Base-by-base conservation (phyloP, 2,888 invertebrate genomes). In the Saturnia pavonia region DNA sequence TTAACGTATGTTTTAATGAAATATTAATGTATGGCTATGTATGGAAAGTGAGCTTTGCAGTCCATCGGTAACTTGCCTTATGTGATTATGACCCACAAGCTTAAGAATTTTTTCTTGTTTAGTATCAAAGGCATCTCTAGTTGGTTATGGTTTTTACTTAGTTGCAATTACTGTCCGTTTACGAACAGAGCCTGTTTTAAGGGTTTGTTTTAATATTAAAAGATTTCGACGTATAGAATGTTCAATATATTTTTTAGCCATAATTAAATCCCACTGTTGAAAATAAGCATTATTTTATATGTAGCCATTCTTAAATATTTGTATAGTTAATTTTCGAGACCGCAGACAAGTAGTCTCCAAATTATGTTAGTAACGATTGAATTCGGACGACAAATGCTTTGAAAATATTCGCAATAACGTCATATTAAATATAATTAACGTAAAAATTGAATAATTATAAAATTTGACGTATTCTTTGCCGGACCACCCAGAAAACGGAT, bases 1-100 rank as follows among this genome's bases (percentile, higher is more conserved):
- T 74, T 76, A 81, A 82, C 81, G 79, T 80, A 75, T 83, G 84
- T 84, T 82, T 84, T 83, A 82, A 86, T 86, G 83, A 80, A 87
- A 86, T 88, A 88, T 86, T 86, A 85, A 89, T 89, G 83, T 74
- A 70, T 70, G 65, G 16, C 85, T 85, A 72, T 84, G 81, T 84
- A 81, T 72, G 84, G 84, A 63, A 73, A 74, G 76, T 76, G 73
- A 76, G 76, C 78, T 80, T 79, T 77, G 77, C 79, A 74, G 75
- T 76, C 70, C 73, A 82, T 79, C 74, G 51, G 81, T 67, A 34
- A 73, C 70, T 82, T 76, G 57, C 85, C 85, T 76, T 87, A 83
- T 83, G 72, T 43, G 83, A 75, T 71, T 77, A 74, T 79, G 75
- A 78, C 75, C 75, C 76, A 78, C 73, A 78, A 77, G 71, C 73